These are phyloP conservation scores for Brachypteracias leptosomus DNA, from an alignment of 2,113 vertebrate species.

Conservation along the genomic window DNA sequence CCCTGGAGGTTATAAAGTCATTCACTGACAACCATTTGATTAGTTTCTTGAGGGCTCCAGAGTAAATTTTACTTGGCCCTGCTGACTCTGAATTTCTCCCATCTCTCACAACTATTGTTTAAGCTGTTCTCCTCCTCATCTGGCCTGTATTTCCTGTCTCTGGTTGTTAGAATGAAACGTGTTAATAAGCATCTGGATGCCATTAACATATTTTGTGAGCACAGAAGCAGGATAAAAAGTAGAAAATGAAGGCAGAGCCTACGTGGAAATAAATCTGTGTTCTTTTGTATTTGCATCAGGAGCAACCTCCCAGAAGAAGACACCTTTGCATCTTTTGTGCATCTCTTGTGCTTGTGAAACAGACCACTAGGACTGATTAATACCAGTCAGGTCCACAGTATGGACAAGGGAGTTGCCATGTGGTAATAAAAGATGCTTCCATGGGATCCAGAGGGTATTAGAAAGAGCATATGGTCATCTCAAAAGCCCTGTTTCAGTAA, in stretches of 20 bases:
- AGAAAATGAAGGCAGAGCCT: conserved; percentile 10
- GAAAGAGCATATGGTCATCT: background rate
- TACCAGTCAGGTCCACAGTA: background rate
- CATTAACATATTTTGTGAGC: conserved; percentile 40
- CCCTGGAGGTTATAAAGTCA: background rate
- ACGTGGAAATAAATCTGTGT: background rate
- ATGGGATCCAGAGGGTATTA: background rate
- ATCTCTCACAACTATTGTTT: conserved; percentile 5
- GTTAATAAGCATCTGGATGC: conserved; percentile 60
- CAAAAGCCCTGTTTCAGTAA: background rate
- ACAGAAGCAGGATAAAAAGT: conserved; percentile 41
- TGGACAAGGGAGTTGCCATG: background rate
- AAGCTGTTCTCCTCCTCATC: conserved; percentile 32
- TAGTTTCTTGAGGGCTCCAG: background rate
- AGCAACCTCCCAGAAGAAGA: background rate
- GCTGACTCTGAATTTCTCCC: background rate
- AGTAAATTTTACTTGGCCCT: background rate
- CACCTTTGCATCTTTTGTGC: background rate
- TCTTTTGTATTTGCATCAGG: background rate
- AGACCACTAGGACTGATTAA: background rate
- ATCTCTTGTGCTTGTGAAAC: background rate
- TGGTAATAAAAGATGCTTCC: background rate
- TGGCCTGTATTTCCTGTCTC: conserved; percentile 60
- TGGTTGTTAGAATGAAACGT: background rate
- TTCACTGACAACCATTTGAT: background rate